Evolutionary conservation across 2,888 invertebrate genomes (phyloP), one percentile per base, ranked within the genome.

Genomic region (Tenthredo distinguenda): DNA sequence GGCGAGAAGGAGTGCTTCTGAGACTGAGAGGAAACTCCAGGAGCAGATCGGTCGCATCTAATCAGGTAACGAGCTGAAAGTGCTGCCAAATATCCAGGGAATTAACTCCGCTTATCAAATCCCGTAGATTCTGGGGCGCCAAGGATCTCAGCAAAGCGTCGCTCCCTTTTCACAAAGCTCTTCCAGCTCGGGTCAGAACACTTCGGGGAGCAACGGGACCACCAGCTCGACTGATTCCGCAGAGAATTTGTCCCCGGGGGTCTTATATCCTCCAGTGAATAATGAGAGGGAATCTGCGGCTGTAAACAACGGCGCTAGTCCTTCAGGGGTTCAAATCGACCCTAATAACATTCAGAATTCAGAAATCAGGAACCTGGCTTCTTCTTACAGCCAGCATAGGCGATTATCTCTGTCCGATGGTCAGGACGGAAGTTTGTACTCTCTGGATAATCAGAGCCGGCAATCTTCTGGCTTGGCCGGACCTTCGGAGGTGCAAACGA

Each of bases 1-100:
- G 92, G 86, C 86, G 88, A 15, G 91, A 91, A 18, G 89, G 88
- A 43, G 84, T 85, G 21, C 86, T 87, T 9, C 85, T 88, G 7
- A 89, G 90, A 21, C 87, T 86, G 9, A 89, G 90, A 84, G 87
- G 87, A 68, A 88, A 87, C 76, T 84, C 87, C 5, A 86, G 89
- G 76, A 89, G 85, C 79, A 86, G 87, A 77, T 71, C 65, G 21
- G 79, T 84, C 74, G 85, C 34, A 12, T 31, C 58, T 50, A 76
- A 85, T 62, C 85, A 85, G 37, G 85, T 85, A 74, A 62, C 15
- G 21, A n/a, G 18, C 87, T 84, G 79, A 86, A 43, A 84, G 85
- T 65, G 12, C 84, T 21, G 21, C 62, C 5, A 85, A 86, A 65
- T 86, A 83, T 50, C 76, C 87, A 86, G 76, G 85, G 86, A 86